phyloP scores from a whole-genome alignment of 2,888 invertebrate species.

The Cancer borealis region DNA sequence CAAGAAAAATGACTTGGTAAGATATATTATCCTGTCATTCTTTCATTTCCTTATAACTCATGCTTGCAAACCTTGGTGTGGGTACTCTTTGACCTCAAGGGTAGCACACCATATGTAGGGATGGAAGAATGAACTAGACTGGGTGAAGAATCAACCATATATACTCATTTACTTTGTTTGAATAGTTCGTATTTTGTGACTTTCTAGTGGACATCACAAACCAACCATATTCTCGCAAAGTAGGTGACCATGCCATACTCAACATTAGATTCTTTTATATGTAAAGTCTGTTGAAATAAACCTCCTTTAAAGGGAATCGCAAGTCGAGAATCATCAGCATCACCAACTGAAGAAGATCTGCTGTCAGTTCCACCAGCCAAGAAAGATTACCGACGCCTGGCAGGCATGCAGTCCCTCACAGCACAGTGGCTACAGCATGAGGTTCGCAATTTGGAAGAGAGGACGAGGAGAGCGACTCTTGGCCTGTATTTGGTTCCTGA shows the following conservation, averaged over 20 bases:
- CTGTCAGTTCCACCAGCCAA: conserved; percentile 57
- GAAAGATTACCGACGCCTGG: conserved; percentile 68
- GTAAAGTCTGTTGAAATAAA: neutral
- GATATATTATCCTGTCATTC: neutral
- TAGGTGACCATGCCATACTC: neutral
- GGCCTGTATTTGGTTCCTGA: conserved; percentile 95
- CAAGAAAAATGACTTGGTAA: conserved; percentile 60
- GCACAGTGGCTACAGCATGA: conserved; percentile 91
- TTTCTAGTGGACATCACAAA: too few species aligned
- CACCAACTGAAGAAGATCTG: conserved; percentile 66
- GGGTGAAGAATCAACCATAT: too few species aligned
- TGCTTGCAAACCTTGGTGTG: too few species aligned
- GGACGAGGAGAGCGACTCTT: conserved; percentile 83
- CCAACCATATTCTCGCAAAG: too few species aligned
- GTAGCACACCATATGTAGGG: too few species aligned
- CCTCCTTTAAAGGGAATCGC: conserved; percentile 24
- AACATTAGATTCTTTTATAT: neutral
- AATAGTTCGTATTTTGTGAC: too few species aligned
- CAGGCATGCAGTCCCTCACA: conserved; percentile 75
- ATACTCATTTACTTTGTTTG: too few species aligned
- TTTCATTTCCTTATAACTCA: neutral
- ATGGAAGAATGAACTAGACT: too few species aligned
- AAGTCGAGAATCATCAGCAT: conserved; percentile 63
- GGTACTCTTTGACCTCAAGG: too few species aligned
- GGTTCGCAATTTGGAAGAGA: conserved; percentile 90